A percentile compares a stretch with the other conserved stretches of the same genome.
These are phyloP conservation scores for Myotis pilosus DNA, from an alignment of 2,797 vertebrate genomes.

Conservation along the genomic window DNA sequence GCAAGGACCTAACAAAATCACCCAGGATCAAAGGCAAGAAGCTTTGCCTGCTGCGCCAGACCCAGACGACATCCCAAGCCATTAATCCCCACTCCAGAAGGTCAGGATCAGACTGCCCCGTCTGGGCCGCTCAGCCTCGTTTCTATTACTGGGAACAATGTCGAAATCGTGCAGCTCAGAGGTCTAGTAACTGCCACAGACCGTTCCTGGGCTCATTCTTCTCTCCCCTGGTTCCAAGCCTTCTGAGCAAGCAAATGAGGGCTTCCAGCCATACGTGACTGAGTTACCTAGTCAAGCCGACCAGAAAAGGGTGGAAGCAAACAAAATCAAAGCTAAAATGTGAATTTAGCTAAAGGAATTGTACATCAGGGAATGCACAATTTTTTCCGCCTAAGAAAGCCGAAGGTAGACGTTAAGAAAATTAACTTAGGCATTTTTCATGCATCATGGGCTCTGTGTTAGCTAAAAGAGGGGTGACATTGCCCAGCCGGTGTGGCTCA, in stretches of 20 bases:
- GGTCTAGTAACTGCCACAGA: conserved; percentile 50
- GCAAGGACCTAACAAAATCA: background rate
- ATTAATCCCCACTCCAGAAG: background rate
- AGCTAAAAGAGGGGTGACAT: background rate
- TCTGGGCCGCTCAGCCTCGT: background rate
- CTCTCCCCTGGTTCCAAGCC: background rate
- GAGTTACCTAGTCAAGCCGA: conserved; percentile 43
- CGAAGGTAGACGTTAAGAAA: background rate
- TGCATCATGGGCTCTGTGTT: background rate
- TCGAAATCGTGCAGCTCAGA: background rate
- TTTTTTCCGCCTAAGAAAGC: background rate
- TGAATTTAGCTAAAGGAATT: conserved; percentile 30
- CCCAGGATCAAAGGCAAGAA: background rate
- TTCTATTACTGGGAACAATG: conserved; percentile 2
- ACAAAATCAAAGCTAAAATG: background rate
- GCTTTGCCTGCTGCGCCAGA: background rate
- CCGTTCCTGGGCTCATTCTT: background rate
- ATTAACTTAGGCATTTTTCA: conserved; percentile 15
- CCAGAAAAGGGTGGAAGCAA: conserved; percentile 41
- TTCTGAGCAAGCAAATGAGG: conserved; percentile 54
- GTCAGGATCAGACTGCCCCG: background rate
- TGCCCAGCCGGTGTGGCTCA: too few relatives aligned
- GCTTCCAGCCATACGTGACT: background rate
- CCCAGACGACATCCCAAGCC: background rate
- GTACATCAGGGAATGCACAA: background rate